These are phyloP conservation scores for Numenius phaeopus DNA, from an alignment of 2,797 vertebrate genomes.

Conservation along the genomic window DNA sequence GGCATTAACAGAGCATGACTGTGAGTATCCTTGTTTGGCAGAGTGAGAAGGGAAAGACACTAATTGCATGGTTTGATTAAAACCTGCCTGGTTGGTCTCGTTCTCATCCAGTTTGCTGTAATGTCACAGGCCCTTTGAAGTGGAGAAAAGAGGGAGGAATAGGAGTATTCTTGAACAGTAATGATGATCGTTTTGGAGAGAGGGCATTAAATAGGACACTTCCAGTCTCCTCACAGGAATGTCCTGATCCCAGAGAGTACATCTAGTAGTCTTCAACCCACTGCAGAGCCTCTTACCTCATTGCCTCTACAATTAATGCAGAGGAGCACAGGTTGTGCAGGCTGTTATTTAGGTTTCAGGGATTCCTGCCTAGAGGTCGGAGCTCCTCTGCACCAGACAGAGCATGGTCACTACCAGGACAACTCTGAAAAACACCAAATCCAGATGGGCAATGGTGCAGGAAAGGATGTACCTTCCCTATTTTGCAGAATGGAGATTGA, in stretches of 20 bases:
- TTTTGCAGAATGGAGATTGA: not conserved
- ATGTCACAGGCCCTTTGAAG: not conserved
- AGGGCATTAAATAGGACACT: not conserved
- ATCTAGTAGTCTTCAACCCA: not conserved
- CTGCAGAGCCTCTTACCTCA: not conserved
- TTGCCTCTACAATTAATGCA: not conserved
- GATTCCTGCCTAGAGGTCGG: not conserved
- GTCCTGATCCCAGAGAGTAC: not conserved
- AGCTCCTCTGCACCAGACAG: not conserved
- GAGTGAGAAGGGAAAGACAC: not conserved
- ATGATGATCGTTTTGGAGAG: not conserved
- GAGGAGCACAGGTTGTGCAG: not conserved
- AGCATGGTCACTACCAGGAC: not conserved
- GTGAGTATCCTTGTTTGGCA: not conserved
- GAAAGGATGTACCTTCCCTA: not conserved
- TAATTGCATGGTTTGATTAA: not conserved
- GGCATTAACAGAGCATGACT: not conserved
- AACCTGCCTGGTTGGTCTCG: not conserved
- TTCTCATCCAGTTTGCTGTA: not conserved
- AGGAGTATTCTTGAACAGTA: not conserved
- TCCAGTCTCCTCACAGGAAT: not conserved
- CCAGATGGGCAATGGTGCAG: not conserved
- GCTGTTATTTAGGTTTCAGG: not conserved
- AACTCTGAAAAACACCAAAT: not conserved
- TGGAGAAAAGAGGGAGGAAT: not conserved